phyloP scores from a whole-genome alignment of 2,888 invertebrate genomes.

The Tupiocoris notatus region DNA sequence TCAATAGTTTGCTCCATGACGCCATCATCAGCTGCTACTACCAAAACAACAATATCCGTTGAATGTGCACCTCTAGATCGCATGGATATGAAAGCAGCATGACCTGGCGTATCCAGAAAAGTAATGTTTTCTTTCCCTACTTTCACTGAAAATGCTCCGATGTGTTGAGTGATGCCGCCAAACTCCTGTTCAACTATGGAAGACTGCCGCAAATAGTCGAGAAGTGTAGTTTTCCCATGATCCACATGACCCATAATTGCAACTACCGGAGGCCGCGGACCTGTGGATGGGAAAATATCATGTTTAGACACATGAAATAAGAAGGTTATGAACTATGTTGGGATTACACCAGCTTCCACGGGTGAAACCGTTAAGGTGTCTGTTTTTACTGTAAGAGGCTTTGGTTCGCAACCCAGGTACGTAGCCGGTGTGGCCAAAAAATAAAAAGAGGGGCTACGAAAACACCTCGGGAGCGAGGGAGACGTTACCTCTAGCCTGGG shows the following conservation, averaged over 20 bases:
- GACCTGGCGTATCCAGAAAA: slow-evolving; percentile 97
- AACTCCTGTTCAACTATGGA: slow-evolving; percentile 88
- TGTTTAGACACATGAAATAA: too few species aligned
- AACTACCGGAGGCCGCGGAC: slow-evolving; percentile 84
- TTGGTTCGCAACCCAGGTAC: too few species aligned
- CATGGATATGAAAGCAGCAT: slow-evolving; percentile 96
- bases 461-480: too few species aligned
- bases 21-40: slow-evolving; percentile 98
- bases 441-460: too few species aligned
- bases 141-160: slow-evolving; percentile 90
- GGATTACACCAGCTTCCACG: too few species aligned
- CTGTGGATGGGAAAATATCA: slow-evolving; percentile 51
- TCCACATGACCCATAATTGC: slow-evolving; percentile 99
- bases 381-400: too few species aligned
- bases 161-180: slow-evolving; percentile 98
- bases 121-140: slow-evolving; percentile 66
- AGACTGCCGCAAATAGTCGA: slow-evolving; percentile 83
- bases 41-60: slow-evolving; percentile 92
- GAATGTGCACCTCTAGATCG: slow-evolving; percentile 87
- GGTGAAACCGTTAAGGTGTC: too few species aligned
- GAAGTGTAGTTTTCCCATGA: slow-evolving; percentile 96
- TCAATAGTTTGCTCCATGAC: slow-evolving; percentile 97
- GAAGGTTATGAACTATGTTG: neutral
- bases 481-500: too few species aligned
- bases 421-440: too few species aligned